These are phyloP conservation scores for Bradynema listronoti DNA, from an alignment of 1,140 invertebrate genomes.

Conservation along the genomic window DNA sequence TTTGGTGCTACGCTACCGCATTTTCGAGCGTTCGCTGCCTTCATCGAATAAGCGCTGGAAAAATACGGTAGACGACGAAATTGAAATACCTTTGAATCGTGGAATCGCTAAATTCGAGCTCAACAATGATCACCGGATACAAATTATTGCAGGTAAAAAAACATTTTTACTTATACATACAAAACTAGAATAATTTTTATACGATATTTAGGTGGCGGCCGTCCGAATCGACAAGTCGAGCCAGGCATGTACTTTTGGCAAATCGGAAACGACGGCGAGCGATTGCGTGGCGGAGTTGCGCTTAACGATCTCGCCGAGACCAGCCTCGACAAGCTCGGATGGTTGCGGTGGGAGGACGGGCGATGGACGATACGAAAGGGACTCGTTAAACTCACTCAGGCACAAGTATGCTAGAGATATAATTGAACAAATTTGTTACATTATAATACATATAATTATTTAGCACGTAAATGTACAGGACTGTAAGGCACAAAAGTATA, in stretches of 20 bases:
- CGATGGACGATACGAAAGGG: slow-evolving; percentile 42
- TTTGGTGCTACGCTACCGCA: slow-evolving; percentile 38
- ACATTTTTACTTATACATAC: background rate
- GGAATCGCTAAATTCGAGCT: slow-evolving; percentile 47
- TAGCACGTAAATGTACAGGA: slow-evolving; percentile 41
- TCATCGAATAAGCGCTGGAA: slow-evolving; percentile 19
- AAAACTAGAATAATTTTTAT: background rate
- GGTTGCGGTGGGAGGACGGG: slow-evolving; percentile 38
- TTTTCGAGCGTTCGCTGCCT: slow-evolving; percentile 28
- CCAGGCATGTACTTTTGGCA: slow-evolving; percentile 44
- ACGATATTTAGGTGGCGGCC: slow-evolving; percentile 19
- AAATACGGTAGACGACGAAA: slow-evolving; percentile 23
- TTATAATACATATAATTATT: too few relatives aligned
- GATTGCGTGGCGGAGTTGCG: slow-evolving; percentile 23
- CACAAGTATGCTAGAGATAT: slow-evolving; percentile 30
- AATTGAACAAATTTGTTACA: too few relatives aligned
- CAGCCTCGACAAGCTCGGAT: slow-evolving; percentile 44
- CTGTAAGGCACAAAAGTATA: slow-evolving; percentile 49
- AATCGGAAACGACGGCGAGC: slow-evolving; percentile 21
- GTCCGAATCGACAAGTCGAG: slow-evolving; percentile 39
- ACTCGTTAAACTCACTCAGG: slow-evolving; percentile 40
- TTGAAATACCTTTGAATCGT: slow-evolving; percentile 42
- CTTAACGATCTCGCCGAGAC: slow-evolving; percentile 41
- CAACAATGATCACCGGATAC: slow-evolving; percentile 30
- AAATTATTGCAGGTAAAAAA: slow-evolving; percentile 27